These are phyloP conservation scores for Elgaria multicarinata DNA, from an alignment of 2,113 vertebrate genomes.

Conservation along the genomic window DNA sequence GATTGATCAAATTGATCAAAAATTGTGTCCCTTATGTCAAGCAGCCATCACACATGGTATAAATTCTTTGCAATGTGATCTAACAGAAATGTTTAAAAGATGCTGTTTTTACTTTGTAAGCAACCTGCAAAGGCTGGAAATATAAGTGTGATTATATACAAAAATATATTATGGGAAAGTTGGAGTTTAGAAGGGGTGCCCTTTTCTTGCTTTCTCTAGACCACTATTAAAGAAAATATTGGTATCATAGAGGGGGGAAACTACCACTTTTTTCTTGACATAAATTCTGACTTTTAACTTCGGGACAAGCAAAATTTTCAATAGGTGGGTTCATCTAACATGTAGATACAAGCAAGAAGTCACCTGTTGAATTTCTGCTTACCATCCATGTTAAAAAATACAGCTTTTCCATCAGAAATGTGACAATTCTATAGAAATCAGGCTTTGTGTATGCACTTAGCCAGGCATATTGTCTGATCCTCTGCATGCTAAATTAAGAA, in stretches of 20 bases:
- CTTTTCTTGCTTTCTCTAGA: background rate
- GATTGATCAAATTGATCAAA: too few relatives aligned
- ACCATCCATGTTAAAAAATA: background rate
- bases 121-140: slow-evolving; percentile 10
- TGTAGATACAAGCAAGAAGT: background rate
- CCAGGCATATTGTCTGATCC: background rate
- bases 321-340: background rate
- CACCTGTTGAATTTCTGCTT: background rate
- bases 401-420: background rate
- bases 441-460: background rate
- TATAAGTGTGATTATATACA: slow-evolving; percentile 6
- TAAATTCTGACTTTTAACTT: background rate
- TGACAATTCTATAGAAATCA: background rate
- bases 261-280: background rate
- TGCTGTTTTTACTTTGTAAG: background rate
- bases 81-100: background rate
- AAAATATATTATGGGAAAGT: slow-evolving; percentile 47
- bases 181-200: slow-evolving; percentile 36
- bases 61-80: slow-evolving; percentile 21
- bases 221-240: background rate
- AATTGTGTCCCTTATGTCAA: too few relatives aligned
- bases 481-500: background rate
- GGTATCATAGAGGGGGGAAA: background rate
- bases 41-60: too few relatives aligned
- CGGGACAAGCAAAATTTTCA: background rate